These are phyloP conservation scores for Cecropterus lyciades DNA, from an alignment of 1,140 invertebrate species.

Conservation along the genomic window DNA sequence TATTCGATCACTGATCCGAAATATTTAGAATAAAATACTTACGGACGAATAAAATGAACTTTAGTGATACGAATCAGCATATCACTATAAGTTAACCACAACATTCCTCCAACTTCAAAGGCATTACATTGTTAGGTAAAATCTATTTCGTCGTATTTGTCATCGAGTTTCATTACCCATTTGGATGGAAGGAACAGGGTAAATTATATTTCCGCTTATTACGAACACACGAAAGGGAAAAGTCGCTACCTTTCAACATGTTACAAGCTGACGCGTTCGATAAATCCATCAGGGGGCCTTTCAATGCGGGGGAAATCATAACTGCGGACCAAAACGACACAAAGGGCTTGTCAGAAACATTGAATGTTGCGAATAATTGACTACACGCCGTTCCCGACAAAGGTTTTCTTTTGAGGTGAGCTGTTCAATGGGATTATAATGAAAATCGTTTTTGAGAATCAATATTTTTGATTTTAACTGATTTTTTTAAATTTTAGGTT, in stretches of 20 bases:
- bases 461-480: not conserved
- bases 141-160: not conserved
- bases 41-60: too few relatives aligned
- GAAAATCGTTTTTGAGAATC: not conserved
- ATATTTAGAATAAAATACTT: too few relatives aligned
- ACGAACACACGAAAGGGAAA: constrained; percentile 2
- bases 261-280: constrained; percentile 25
- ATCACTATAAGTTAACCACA: too few relatives aligned
- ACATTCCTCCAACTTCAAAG: too few relatives aligned
- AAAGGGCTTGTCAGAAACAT: constrained; percentile 34
- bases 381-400: constrained; percentile 8
- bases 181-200: not conserved
- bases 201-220: constrained; percentile 14
- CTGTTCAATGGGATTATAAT: constrained; percentile 1
- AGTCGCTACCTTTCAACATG: constrained; percentile 17
- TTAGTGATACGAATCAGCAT: too few relatives aligned
- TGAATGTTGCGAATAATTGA: constrained; percentile 35
- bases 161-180: not conserved
- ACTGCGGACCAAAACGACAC: constrained; percentile 22
- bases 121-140: too few relatives aligned
- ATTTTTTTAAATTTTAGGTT: not conserved
- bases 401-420: constrained; percentile 3
- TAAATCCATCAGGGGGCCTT: constrained; percentile 15
- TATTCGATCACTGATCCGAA: too few relatives aligned
- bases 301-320: constrained; percentile 27